Percentiles rank a stretch among this genome's conserved stretches.
Evolutionary conservation across 1,140 invertebrate species (phyloP).

Genomic region (Conus ventricosus): DNA sequence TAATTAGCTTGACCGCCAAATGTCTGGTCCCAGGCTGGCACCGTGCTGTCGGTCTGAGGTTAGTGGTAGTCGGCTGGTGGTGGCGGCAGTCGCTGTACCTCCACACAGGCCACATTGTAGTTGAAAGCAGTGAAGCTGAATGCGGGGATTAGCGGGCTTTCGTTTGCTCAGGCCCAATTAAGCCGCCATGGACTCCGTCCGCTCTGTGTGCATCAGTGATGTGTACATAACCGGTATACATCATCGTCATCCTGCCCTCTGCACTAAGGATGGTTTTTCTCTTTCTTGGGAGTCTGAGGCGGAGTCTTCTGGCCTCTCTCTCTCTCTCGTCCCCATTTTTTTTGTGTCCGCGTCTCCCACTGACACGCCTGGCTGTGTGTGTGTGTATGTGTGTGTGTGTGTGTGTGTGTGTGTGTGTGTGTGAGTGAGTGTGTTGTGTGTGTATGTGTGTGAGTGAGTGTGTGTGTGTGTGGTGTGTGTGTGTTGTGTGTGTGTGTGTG

Average conservation of each 20-base stretch:
- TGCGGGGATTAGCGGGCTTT: background rate
- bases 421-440: background rate
- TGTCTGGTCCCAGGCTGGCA: too few relatives aligned
- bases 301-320: background rate
- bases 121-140: background rate
- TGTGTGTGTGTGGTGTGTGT: background rate
- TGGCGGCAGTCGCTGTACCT: too few relatives aligned
- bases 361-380: too few relatives aligned
- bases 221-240: background rate
- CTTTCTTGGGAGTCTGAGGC: background rate
- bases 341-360: too few relatives aligned
- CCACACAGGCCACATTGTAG: too few relatives aligned
- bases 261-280: background rate
- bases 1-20: too few relatives aligned
- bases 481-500: too few relatives aligned
- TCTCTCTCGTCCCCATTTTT: background rate
- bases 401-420: background rate
- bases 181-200: background rate
- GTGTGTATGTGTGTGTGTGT: background rate
- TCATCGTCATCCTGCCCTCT: background rate
- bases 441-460: background rate
- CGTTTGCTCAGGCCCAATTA: slow-evolving; percentile 4
- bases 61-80: too few relatives aligned
- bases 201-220: background rate
- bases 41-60: too few relatives aligned